These are phyloP conservation scores for Noctuana brunneofusca DNA, from an alignment of 2,888 invertebrate genomes.

Conservation along the genomic window DNA sequence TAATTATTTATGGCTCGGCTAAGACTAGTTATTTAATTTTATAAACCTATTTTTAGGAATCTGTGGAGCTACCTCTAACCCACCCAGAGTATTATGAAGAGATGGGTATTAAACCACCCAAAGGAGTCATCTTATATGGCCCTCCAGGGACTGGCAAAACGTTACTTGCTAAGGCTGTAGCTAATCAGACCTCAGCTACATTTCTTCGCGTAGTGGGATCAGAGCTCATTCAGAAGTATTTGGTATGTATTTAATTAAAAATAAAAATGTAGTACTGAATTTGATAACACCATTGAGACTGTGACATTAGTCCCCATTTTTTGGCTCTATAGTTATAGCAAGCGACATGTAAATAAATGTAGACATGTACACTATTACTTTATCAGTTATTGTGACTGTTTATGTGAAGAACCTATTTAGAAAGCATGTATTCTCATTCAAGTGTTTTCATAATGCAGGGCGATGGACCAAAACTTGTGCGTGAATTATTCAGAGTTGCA, in stretches of 20 bases:
- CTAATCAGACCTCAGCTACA: slow-evolving; percentile 99
- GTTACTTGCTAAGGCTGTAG: slow-evolving; percentile 98
- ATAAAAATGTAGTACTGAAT: too few relatives aligned
- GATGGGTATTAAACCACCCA: slow-evolving; percentile 99
- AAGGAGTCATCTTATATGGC: slow-evolving; percentile 99
- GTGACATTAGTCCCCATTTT: too few relatives aligned
- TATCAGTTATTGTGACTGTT: too few relatives aligned
- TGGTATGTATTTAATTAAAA: slow-evolving; percentile 76
- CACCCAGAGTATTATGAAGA: slow-evolving; percentile 99
- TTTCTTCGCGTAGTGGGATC: slow-evolving; percentile 99
- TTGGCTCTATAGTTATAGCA: too few relatives aligned
- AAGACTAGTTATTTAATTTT: neutral
- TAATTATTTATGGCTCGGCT: too few relatives aligned
- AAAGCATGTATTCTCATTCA: neutral
- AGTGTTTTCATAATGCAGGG: slow-evolving; percentile 82
- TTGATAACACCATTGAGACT: too few relatives aligned
- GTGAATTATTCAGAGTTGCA: slow-evolving; percentile 99
- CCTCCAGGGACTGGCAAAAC: slow-evolving; percentile 99
- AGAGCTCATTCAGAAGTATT: slow-evolving; percentile 98
- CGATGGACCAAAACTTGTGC: slow-evolving; percentile 98
- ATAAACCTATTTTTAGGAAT: slow-evolving; percentile 83
- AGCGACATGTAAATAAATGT: too few relatives aligned
- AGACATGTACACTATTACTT: too few relatives aligned
- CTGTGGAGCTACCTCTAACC: slow-evolving; percentile 98
- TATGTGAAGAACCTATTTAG: too few relatives aligned